Base-by-base conservation (phyloP, 2,113 vertebrate species). In the Myrmecobius fasciatus region DNA sequence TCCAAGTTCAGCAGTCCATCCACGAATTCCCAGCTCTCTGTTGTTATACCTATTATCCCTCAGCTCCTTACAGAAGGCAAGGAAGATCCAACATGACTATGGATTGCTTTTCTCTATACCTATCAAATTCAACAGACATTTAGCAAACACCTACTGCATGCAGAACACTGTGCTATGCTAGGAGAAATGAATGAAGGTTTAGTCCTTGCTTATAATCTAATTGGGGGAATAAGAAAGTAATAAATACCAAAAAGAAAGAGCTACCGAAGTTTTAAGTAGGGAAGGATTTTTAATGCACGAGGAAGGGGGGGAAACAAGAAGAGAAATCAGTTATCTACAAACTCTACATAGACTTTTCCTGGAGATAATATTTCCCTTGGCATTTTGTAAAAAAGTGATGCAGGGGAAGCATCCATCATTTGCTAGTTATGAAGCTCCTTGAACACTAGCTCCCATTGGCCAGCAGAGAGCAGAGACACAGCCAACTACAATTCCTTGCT, bases 401-500 rank as follows among this genome's bases (percentile, higher is more conserved):
- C 36, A 83, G 17, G n/a, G 67, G 20, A 83, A 83, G n/a, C 17
- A 43, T 22, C 67, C n/a, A 43, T 83, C 20, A 83, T 22, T 43
- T 43, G 36, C 67, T 43, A 75, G 67, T 83, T 83, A 24, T 22
- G 36, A 43, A 83, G 20, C 67, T 83, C 36, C n/a, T 43, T 26
- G 89, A 0, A 88, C 8, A 5, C 0, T 90, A 92, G 92, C 95
- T 28, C 52, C 60, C 92, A 51, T 3, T 54, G 97, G 96, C 96
- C 93, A 43, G 0, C 0, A 94, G 95, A 91, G 94, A 94, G 52
- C 25, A 52, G 91, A 4, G 96, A 88, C 92, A 48, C 95, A 53
- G 54, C 8, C 53, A 92, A 22, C 47, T 95, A 88, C 91, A 89
- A 91, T 26, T 95, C 91, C 31, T 92, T 52, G 91, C 75, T 95